Conservation (phyloP, 2,888 invertebrate species). For the Smittia aterrima region DNA sequence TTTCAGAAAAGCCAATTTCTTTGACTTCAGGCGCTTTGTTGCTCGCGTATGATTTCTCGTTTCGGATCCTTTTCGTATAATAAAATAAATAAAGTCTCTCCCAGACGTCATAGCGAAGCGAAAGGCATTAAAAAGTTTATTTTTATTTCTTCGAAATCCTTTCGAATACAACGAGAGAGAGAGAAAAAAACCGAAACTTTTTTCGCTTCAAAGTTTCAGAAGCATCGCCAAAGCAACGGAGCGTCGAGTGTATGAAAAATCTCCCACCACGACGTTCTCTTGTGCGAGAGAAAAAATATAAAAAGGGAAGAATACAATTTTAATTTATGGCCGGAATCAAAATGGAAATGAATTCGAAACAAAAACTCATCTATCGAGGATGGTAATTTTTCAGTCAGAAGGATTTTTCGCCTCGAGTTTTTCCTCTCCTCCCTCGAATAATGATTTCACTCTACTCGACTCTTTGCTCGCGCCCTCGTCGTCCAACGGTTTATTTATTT, state of each 20-base stretch:
- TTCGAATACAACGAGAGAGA: no score
- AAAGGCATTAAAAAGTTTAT: no score
- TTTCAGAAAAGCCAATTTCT: no score
- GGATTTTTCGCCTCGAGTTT: not conserved
- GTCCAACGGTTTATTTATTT: slow-evolving; percentile 27
- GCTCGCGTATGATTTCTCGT: no score
- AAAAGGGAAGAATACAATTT: slow-evolving; percentile 26
- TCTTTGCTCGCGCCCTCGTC: not conserved
- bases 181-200: no score
- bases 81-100: no score
- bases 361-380: slow-evolving; percentile 15
- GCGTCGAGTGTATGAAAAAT: not conserved
- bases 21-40: no score
- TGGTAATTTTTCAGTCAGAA: not conserved
- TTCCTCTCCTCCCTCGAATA: not conserved
- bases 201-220: not conserved
- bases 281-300: not conserved
- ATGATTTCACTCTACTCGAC: no score
- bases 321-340: slow-evolving; percentile 29
- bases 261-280: not conserved
- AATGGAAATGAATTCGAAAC: slow-evolving; percentile 23
- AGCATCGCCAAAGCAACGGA: not conserved
- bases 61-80: no score
- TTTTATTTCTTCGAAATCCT: no score
- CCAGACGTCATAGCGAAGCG: no score